These are phyloP conservation scores for Formica selysi DNA, from an alignment of 1,140 invertebrate species.

Conservation along the genomic window DNA sequence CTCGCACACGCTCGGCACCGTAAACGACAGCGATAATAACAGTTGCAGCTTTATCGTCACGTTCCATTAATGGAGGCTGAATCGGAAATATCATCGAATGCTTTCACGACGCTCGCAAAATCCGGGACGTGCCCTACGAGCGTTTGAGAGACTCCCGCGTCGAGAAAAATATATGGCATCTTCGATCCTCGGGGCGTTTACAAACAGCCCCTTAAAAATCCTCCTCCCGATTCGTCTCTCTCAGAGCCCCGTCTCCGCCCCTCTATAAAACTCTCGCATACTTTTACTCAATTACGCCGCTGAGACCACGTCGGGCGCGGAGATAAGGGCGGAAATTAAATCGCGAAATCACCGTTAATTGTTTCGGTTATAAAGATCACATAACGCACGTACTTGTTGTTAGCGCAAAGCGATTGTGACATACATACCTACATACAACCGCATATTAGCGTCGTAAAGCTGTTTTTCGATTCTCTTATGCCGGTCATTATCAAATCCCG, in stretches of 20 bases:
- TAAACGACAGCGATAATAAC: slow-evolving; percentile 61
- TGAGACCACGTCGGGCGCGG: slow-evolving; percentile 31
- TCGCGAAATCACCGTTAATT: slow-evolving; percentile 56
- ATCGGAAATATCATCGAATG: slow-evolving; percentile 55
- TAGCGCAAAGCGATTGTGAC: neutral
- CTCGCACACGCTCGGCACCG: slow-evolving; percentile 27
- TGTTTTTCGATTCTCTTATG: neutral
- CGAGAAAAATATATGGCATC: slow-evolving; percentile 17
- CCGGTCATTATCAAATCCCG: neutral
- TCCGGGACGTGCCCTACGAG: slow-evolving; percentile 27
- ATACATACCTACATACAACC: neutral
- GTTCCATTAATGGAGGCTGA: slow-evolving; percentile 63
- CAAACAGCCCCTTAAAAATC: slow-evolving; percentile 52
- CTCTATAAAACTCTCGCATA: slow-evolving; percentile 56
- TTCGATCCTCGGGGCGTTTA: slow-evolving; percentile 40
- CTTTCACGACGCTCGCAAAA: slow-evolving; percentile 33
- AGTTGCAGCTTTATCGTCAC: slow-evolving; percentile 64
- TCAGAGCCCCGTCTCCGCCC: neutral
- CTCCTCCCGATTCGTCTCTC: slow-evolving; percentile 31
- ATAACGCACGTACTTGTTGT: no score
- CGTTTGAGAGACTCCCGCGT: slow-evolving; percentile 24
- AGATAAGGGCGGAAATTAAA: slow-evolving; percentile 68
- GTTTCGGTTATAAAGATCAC: neutral
- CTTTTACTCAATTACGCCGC: slow-evolving; percentile 71
- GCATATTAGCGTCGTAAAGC: neutral